Percentiles rank a stretch among this genome's conserved stretches.
These are phyloP conservation scores for Ellobius talpinus DNA, from an alignment of 2,113 vertebrate genomes.

Conservation along the genomic window DNA sequence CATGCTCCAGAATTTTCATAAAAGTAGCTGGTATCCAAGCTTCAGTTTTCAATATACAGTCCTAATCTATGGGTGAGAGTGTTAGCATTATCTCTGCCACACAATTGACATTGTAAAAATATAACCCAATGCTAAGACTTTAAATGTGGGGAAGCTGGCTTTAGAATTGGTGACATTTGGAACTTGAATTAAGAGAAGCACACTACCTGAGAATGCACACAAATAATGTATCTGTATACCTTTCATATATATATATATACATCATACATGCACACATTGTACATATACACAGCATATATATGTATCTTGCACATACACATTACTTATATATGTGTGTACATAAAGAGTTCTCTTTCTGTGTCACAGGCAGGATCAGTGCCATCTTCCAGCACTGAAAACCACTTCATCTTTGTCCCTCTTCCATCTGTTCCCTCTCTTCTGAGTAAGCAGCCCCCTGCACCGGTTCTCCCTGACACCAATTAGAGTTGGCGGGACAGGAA, in stretches of 20 bases:
- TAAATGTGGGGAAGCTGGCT: not conserved
- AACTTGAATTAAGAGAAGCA: not conserved
- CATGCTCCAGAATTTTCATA: not conserved
- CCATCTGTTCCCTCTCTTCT: not conserved
- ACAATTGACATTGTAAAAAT: not conserved
- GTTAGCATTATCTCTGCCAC: not conserved
- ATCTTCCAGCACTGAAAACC: not conserved
- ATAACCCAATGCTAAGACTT: not conserved
- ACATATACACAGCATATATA: not conserved
- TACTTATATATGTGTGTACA: not conserved
- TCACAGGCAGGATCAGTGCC: not conserved
- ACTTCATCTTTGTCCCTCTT: not conserved
- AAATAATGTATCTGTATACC: not conserved
- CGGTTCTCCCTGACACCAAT: not conserved
- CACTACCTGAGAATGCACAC: not conserved
- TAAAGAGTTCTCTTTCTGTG: not conserved
- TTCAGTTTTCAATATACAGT: not conserved
- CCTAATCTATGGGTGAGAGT: not conserved
- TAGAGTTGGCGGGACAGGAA: slow-evolving; percentile 45
- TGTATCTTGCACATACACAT: not conserved
- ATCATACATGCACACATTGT: not conserved
- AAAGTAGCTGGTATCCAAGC: not conserved
- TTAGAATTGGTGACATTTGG: not conserved
- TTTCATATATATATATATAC: too few relatives aligned
- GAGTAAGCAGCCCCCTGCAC: not conserved